A percentile compares a stretch with the other conserved stretches of the same genome.
These are phyloP conservation scores for Cydia pomonella DNA, from an alignment of 1,140 invertebrate genomes.

Conservation along the genomic window DNA sequence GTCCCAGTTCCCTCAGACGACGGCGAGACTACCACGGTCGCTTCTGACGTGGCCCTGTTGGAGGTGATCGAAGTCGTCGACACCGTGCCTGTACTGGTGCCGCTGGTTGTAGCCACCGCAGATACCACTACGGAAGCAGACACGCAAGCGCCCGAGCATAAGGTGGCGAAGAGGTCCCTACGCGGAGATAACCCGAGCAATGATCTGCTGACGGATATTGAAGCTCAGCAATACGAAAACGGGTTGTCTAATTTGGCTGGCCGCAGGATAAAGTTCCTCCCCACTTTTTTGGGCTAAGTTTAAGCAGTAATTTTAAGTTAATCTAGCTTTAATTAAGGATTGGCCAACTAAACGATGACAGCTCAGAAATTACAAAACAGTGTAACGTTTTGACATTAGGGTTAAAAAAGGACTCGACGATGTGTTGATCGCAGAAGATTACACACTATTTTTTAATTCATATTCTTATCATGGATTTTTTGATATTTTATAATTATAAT, in stretches of 20 bases:
- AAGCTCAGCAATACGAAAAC: slow-evolving; percentile 52
- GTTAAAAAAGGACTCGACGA: background rate
- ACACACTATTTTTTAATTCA: background rate
- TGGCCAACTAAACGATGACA: background rate
- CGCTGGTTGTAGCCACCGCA: slow-evolving; percentile 42
- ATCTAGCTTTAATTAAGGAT: background rate
- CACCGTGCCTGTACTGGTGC: slow-evolving; percentile 49
- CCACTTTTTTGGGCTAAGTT: slow-evolving; percentile 59
- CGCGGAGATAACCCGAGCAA: slow-evolving; percentile 56
- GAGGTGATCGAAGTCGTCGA: slow-evolving; percentile 54
- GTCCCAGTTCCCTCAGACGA: slow-evolving; percentile 46
- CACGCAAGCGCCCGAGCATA: slow-evolving; percentile 47
- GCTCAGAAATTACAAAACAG: background rate
- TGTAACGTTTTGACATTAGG: background rate
- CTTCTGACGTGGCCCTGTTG: slow-evolving; percentile 41
- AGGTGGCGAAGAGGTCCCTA: slow-evolving; percentile 59
- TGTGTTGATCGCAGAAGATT: background rate
- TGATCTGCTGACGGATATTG: slow-evolving; percentile 58
- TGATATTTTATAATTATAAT: background rate
- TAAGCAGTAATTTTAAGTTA: slow-evolving; percentile 20
- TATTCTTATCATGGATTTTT: background rate
- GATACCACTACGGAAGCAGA: slow-evolving; percentile 40
- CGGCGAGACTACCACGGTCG: slow-evolving; percentile 49
- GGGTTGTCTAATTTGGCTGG: slow-evolving; percentile 53
- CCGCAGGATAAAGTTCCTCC: slow-evolving; percentile 68